Base-by-base conservation (phyloP, 2,113 vertebrate species). In the Callorhinus ursinus region DNA sequence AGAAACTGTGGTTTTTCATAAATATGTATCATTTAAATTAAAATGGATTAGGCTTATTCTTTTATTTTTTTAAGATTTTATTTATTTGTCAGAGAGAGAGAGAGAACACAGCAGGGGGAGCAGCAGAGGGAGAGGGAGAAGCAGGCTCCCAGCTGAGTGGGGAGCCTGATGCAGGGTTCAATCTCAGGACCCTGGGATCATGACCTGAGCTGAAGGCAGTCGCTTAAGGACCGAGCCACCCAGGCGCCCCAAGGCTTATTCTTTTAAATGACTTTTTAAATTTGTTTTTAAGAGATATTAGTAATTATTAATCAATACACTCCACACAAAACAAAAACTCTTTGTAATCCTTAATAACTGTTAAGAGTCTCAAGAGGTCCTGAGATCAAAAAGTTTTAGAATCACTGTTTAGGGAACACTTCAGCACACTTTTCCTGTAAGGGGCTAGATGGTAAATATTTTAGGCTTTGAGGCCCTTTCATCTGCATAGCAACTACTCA, bases 1-100 rank as follows among this genome's bases (percentile, higher is more conserved):
- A 39, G 18, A 83, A 76, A 59, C 19, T 59, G 10, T 49, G 31
- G 86, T 81, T 96, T 96, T 84, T 94, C 81, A 81, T 57, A 63
- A 31, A 46, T 80, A 10, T 24, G 28, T 74, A 22, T 74, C 65
- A 65, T 65, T 84, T 93, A 69, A 59, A 83, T 33, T 67, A 82
- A 69, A 9, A 59, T 53, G 36, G 4, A 92, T 77, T 87, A 65
- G 31, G 31, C 31, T 90, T 84, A 14, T 91, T 49, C 24, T 74
- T 42, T 42, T 42, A 24, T 74, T 42, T 74, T 26, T 74, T 26
- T 14, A 7, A 65, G 13, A 15, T 65, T 33, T 31, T 15, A 65
- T 31, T 65, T 65, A 15, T 31, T 31, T 7, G 63, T 31, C 63
- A 33, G 28, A 65, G 28, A 65, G 28, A 65, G 61, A 63, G 28